Base-by-base conservation (phyloP, 1,140 invertebrate genomes). In the Augochlora pura region DNA sequence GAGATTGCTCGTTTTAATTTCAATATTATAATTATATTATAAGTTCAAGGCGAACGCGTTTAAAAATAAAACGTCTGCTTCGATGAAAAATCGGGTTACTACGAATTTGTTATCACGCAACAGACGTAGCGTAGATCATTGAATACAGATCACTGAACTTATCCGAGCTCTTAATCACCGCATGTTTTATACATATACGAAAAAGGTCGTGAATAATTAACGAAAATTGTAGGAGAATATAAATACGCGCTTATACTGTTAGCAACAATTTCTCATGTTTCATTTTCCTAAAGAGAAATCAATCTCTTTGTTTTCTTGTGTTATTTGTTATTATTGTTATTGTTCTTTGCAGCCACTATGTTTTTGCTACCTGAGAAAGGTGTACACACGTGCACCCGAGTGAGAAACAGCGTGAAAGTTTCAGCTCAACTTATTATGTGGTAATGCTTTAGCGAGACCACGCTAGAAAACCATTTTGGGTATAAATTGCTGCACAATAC, bases 381-480 rank as follows among this genome's bases (percentile, higher is more conserved):
- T 9, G 3, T 7, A 42, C 38, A 38, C 21, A 42, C 63, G 38
- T 18, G n/a, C 63, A 23, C 12, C n/a, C 23, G 38, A 23, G 39
- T 65, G 63, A 42, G 38, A 65, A 65, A 65, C 7, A 39, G 38
- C 38, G 38, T 65, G 63, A 65, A 65, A 65, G 27, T 65, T 65
- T 65, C 63, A 65, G 39, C 63, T 38, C 42, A 65, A 65, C 38
- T 65, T 42, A 65, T 65, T 65, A 65, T 65, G 38, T 42, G 63
- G 38, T 65, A 42, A 65, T 42, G 38, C 38, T 12, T 65, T 5
- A 23, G 21, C 12, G 38, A 65, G 63, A 65, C 63, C n/a, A 42
- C n/a, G 38, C 32, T 42, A 42, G 38, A 23, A 21, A 65, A 65
- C 12, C 63, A 39, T 65, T 42, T 65, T 42, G 21, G 63, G 32